These are phyloP conservation scores for Parasteatoda tepidariorum DNA, from an alignment of 1,140 invertebrate species.

Conservation along the genomic window DNA sequence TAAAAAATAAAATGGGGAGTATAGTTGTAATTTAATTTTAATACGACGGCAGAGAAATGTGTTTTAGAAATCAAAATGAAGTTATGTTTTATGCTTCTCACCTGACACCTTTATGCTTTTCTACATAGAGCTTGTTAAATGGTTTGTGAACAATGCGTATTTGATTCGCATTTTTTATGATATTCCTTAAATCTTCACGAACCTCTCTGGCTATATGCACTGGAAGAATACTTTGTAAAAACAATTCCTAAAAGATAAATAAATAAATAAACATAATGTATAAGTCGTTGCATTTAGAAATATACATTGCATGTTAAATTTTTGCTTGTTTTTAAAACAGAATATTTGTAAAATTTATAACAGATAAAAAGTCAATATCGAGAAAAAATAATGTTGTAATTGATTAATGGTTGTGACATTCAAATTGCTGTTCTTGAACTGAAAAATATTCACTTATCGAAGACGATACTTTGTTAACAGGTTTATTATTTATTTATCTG, in stretches of 20 bases:
- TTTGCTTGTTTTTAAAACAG: no score
- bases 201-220: constrained; percentile 86
- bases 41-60: not conserved
- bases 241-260: constrained; percentile 76
- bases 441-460: no score
- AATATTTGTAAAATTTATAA: no score
- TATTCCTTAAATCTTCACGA: constrained; percentile 78
- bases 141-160: constrained; percentile 64
- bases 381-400: no score
- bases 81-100: constrained; percentile 61
- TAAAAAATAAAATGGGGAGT: not conserved
- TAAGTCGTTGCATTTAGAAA: no score
- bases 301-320: no score
- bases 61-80: no score
- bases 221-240: constrained; percentile 88
- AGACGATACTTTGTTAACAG: no score
- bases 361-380: no score
- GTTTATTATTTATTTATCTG: no score
- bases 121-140: constrained; percentile 85
- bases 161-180: constrained; percentile 73
- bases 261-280: not conserved
- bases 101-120: constrained; percentile 85
- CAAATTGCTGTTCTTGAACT: no score
- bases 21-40: not conserved
- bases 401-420: no score